phyloP scores from a whole-genome alignment of 2,888 invertebrate genomes.

The Cephus sareptanus region DNA sequence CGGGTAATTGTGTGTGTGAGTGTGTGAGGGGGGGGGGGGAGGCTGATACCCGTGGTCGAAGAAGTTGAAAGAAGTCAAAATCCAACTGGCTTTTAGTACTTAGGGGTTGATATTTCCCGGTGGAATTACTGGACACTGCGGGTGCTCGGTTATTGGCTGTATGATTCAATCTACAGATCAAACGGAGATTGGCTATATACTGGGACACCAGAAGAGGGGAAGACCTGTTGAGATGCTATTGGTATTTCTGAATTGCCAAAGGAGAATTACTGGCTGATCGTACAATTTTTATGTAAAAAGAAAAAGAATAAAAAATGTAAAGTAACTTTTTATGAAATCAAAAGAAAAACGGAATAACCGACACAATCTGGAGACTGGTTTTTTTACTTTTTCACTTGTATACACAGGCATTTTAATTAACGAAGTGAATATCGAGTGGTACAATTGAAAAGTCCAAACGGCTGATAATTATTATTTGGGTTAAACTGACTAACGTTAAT shows the following conservation, averaged over 20 bases:
- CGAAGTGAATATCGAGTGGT: not conserved
- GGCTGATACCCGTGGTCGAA: not conserved
- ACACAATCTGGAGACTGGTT: not conserved
- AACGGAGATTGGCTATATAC: constrained; percentile 25
- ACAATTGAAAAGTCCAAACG: not conserved
- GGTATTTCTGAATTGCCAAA: constrained; percentile 19
- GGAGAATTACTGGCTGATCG: constrained; percentile 9
- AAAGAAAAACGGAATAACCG: not conserved
- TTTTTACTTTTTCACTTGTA: not conserved
- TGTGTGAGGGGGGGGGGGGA: too few relatives aligned
- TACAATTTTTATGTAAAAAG: not conserved
- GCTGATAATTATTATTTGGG: not conserved
- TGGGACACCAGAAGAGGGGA: constrained; percentile 18
- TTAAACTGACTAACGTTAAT: not conserved
- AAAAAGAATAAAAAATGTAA: not conserved
- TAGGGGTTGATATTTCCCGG: constrained; percentile 46
- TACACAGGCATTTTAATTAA: not conserved
- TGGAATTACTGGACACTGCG: constrained; percentile 35
- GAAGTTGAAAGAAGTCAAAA: not conserved
- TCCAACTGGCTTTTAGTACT: not conserved
- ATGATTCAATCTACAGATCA: constrained; percentile 54
- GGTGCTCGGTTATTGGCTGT: constrained; percentile 49
- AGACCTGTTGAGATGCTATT: constrained; percentile 25
- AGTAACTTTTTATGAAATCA: not conserved
- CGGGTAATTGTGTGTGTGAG: not conserved